Percentiles rank a stretch among this genome's conserved stretches.
phyloP scores from a whole-genome alignment of 2,797 vertebrate genomes.

The Spinibarbus caldwelli region DNA sequence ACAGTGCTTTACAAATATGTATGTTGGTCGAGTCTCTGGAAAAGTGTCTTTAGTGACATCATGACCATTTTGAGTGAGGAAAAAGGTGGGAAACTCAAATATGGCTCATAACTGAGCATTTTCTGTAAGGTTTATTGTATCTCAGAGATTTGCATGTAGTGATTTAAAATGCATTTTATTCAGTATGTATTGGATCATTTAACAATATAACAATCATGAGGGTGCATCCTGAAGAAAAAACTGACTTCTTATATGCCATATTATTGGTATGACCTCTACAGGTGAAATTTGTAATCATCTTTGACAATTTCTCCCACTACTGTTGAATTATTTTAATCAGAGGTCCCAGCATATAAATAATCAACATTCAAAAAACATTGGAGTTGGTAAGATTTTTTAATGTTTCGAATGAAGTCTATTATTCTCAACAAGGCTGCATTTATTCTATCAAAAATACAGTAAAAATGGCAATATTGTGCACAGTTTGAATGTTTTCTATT shows the following conservation, averaged over 20 bases:
- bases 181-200: not conserved
- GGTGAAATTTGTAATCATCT: not conserved
- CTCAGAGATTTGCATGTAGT: not conserved
- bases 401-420: not conserved
- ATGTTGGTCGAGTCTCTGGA: conserved; percentile 1
- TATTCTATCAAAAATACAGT: not conserved
- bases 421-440: not conserved
- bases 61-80: not conserved
- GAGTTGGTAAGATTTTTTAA: not conserved
- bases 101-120: not conserved
- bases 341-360: not conserved
- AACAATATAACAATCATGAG: not conserved
- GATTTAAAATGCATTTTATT: not conserved
- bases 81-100: not conserved
- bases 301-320: not conserved
- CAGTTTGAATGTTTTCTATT: too few relatives aligned
- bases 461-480: not conserved
- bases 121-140: not conserved
- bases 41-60: not conserved
- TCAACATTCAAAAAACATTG: not conserved
- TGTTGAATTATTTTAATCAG: not conserved
- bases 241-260: not conserved
- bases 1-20: not conserved
- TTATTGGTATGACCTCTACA: not conserved
- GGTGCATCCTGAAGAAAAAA: not conserved